Evolutionary conservation across 2,797 vertebrate genomes (phyloP).

Genomic region (Anniella stebbinsi): DNA sequence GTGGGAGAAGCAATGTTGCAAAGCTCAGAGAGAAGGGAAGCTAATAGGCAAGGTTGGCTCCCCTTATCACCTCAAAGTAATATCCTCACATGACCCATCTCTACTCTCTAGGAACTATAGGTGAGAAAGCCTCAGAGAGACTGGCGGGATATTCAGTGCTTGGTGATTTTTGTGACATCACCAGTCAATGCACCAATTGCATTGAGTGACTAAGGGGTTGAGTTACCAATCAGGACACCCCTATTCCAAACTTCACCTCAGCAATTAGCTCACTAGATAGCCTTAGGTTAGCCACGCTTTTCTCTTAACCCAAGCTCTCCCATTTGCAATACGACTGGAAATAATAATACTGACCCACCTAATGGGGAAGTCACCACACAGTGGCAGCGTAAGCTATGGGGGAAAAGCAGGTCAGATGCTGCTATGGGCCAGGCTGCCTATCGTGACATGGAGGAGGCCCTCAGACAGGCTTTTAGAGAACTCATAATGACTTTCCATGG

Average conservation of each 20-base stretch:
- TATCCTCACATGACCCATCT: not conserved
- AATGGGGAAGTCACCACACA: not conserved
- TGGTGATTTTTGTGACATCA: not conserved
- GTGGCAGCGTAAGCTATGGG: constrained; percentile 21
- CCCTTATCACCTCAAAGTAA: not conserved
- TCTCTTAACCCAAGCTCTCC: not conserved
- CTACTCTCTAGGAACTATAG: not conserved
- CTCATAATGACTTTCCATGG: not conserved
- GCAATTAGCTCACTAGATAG: not conserved
- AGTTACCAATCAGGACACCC: not conserved
- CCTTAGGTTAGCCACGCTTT: not conserved
- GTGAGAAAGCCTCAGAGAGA: not conserved
- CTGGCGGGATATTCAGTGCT: not conserved
- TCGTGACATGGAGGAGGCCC: not conserved
- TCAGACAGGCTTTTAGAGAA: not conserved
- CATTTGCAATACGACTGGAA: no score
- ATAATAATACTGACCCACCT: no score
- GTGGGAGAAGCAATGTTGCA: not conserved
- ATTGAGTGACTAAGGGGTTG: not conserved
- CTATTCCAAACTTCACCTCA: not conserved
- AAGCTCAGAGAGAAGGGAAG: not conserved
- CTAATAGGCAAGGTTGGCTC: not conserved
- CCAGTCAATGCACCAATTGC: not conserved
- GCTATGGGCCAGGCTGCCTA: not conserved
- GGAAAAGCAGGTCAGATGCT: not conserved